These are phyloP conservation scores for Dryococelus australis DNA, from an alignment of 2,888 invertebrate genomes.

Conservation along the genomic window DNA sequence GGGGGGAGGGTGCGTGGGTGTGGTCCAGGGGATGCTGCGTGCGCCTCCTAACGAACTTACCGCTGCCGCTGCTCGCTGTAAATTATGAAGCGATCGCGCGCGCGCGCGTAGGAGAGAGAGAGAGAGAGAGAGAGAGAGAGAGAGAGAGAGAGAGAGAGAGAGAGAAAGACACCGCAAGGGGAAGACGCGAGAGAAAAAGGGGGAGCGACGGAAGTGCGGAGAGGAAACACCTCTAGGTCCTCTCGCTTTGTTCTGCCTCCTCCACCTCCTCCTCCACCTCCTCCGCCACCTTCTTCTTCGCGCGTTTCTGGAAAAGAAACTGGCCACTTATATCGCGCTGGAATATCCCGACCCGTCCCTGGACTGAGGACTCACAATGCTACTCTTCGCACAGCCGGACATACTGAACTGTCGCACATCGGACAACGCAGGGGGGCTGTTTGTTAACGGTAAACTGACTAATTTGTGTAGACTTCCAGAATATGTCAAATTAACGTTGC, in stretches of 20 bases:
- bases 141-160: neutral
- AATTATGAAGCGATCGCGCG: conserved; percentile 23
- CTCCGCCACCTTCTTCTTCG: neutral
- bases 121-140: neutral
- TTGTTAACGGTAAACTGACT: no score
- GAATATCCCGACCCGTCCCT: no score
- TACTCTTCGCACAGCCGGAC: no score
- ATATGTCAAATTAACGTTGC: no score
- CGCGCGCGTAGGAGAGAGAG: neutral
- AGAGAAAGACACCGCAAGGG: neutral
- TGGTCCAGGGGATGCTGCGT: conserved; percentile 28
- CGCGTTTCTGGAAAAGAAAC: neutral
- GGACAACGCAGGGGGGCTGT: no score
- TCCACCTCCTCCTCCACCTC: neutral
- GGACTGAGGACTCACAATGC: no score
- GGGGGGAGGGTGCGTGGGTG: conserved; percentile 32
- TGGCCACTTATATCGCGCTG: neutral
- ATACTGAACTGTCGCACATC: no score
- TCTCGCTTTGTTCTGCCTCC: conserved; percentile 8
- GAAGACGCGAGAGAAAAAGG: neutral
- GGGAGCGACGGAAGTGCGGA: neutral
- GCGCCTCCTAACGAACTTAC: conserved; percentile 16
- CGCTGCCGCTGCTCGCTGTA: conserved; percentile 20
- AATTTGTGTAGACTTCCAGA: no score
- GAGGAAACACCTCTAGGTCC: neutral